phyloP scores from a whole-genome alignment of 2,888 invertebrate genomes.

The Cosmia trapezina region DNA sequence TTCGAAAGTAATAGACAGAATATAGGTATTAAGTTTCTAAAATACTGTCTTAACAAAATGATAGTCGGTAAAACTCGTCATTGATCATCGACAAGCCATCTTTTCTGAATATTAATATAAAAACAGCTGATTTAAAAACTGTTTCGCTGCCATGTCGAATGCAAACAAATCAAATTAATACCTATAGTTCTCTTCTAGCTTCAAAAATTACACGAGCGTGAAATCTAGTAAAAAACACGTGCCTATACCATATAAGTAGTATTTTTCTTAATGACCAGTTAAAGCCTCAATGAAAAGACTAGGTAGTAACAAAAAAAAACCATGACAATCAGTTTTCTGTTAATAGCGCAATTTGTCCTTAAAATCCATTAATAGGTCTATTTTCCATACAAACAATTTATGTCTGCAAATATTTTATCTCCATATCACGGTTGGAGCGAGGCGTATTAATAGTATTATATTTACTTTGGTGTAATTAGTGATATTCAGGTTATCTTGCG shows the following conservation, averaged over 20 bases:
- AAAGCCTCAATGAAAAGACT: slow-evolving; percentile 9
- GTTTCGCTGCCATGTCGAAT: slow-evolving; percentile 4
- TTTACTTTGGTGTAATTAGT: slow-evolving; percentile 49
- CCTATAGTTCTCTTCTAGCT: neutral
- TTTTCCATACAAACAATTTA: slow-evolving; percentile 45
- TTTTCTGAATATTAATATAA: neutral
- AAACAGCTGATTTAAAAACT: neutral
- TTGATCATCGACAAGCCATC: neutral
- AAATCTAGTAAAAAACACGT: slow-evolving; percentile 15
- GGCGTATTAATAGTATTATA: slow-evolving; percentile 37
- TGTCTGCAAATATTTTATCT: slow-evolving; percentile 51
- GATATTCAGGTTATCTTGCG: slow-evolving; percentile 40
- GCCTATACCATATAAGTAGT: neutral
- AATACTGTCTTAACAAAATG: neutral
- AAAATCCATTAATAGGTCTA: slow-evolving; percentile 40
- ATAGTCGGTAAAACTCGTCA: neutral
- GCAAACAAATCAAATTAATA: slow-evolving; percentile 2
- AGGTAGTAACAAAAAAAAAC: slow-evolving; percentile 24
- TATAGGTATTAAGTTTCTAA: neutral
- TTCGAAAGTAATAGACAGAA: neutral
- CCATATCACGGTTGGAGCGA: slow-evolving; percentile 34
- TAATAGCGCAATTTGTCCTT: slow-evolving; percentile 41
- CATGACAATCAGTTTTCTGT: slow-evolving; percentile 38
- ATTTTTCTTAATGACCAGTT: slow-evolving; percentile 41
- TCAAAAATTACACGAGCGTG: slow-evolving; percentile 34